phyloP scores from a whole-genome alignment of 2,113 vertebrate species.

The Eptesicus fuscus region DNA sequence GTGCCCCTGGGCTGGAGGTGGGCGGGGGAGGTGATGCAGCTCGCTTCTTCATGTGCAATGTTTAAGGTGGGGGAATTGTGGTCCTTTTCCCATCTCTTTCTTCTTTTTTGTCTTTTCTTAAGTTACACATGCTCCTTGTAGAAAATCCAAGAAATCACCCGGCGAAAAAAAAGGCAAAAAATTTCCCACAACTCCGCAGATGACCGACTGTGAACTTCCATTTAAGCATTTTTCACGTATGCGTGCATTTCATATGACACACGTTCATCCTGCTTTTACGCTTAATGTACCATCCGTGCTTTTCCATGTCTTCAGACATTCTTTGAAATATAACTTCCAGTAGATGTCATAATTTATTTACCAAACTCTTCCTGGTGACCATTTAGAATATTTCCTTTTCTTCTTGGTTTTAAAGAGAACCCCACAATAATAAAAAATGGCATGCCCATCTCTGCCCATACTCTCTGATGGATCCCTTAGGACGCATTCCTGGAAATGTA shows the following conservation, averaged over 20 bases:
- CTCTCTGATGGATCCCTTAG: neutral
- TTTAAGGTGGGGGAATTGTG: neutral
- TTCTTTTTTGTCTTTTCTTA: neutral
- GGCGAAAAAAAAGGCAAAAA: neutral
- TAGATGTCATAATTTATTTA: neutral
- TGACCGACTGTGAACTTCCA: neutral
- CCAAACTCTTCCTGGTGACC: neutral
- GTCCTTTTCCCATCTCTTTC: neutral
- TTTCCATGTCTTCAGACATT: neutral
- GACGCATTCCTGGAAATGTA: neutral
- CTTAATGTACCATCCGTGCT: neutral
- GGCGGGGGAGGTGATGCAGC: neutral
- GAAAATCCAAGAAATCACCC: neutral
- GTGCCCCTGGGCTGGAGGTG: rapidly evolving
- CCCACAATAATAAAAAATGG: neutral
- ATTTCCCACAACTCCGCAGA: neutral
- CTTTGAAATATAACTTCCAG: neutral
- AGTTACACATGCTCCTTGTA: neutral
- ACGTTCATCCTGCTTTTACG: neutral
- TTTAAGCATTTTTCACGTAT: neutral
- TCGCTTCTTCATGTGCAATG: neutral
- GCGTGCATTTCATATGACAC: neutral
- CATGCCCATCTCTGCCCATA: neutral
- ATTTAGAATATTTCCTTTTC: neutral
- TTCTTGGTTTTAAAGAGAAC: neutral